phyloP scores from a whole-genome alignment of 2,113 vertebrate genomes.

The Varanus salvator region DNA sequence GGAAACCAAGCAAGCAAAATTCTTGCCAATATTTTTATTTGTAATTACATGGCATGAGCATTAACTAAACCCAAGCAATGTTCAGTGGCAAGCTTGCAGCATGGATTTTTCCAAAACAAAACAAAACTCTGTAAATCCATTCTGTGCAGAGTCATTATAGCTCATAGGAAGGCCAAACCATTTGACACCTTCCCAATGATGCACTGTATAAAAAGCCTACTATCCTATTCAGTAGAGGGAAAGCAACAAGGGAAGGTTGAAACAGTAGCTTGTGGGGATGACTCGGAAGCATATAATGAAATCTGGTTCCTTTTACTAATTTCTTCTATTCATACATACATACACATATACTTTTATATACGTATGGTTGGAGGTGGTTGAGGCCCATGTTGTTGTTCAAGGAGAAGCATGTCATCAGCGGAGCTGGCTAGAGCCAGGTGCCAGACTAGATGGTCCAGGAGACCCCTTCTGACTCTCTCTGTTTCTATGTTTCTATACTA shows the following conservation, averaged over 20 bases:
- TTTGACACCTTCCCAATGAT: background rate
- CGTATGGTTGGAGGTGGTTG: too few relatives aligned
- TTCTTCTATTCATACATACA: background rate
- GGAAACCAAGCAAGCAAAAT: background rate
- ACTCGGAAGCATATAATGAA: background rate
- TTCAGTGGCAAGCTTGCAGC: background rate
- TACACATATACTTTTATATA: background rate
- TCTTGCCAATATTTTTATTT: background rate
- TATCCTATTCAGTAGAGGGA: background rate
- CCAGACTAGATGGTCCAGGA: too few relatives aligned
- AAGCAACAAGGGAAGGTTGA: background rate
- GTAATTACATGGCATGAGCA: background rate
- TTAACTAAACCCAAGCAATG: background rate
- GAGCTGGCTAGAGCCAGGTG: too few relatives aligned
- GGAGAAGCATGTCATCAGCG: too few relatives aligned
- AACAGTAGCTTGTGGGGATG: background rate
- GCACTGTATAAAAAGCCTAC: constrained; percentile 13
- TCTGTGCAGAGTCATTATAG: background rate
- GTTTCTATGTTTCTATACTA: too few relatives aligned
- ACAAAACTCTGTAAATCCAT: background rate
- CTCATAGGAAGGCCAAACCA: constrained; percentile 20
- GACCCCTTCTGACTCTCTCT: too few relatives aligned
- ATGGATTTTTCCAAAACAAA: background rate
- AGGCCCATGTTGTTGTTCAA: too few relatives aligned
- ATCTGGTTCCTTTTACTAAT: background rate